Conservation (phyloP, 1,140 invertebrate species). For the Drosophila ohnishii region DNA sequence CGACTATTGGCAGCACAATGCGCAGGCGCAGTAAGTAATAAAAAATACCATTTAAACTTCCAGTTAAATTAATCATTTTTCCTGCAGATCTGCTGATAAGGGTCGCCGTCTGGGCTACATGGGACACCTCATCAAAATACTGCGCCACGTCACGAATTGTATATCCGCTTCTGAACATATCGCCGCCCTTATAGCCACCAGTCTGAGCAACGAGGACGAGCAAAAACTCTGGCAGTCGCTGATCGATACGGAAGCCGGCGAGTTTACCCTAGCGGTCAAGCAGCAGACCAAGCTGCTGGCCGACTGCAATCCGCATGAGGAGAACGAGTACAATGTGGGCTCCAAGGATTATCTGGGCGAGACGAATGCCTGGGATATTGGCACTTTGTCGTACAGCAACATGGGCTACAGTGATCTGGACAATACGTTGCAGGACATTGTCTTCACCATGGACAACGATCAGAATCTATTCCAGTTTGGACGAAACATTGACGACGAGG, state of each 20-base stretch:
- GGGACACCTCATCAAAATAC: slow-evolving; percentile 90
- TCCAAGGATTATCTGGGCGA: slow-evolving; percentile 65
- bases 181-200: slow-evolving; percentile 74
- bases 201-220: slow-evolving; percentile 63
- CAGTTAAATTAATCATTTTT: slow-evolving; percentile 39
- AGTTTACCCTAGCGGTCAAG: slow-evolving; percentile 66
- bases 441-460: slow-evolving; percentile 72
- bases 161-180: slow-evolving; percentile 82
- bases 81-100: slow-evolving; percentile 68
- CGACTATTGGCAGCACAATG: slow-evolving; percentile 87
- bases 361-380: slow-evolving; percentile 56
- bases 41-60: neutral
- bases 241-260: slow-evolving; percentile 71
- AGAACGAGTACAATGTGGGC: slow-evolving; percentile 58
- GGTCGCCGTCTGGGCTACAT: slow-evolving; percentile 88
- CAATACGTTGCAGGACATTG: slow-evolving; percentile 66
- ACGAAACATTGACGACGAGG: slow-evolving; percentile 72
- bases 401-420: slow-evolving; percentile 63
- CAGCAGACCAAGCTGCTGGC: slow-evolving; percentile 73
- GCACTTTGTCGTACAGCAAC: slow-evolving; percentile 50
- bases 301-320: slow-evolving; percentile 76
- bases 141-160: slow-evolving; percentile 72
- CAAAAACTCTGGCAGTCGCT: slow-evolving; percentile 69
- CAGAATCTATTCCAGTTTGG: slow-evolving; percentile 71
- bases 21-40: slow-evolving; percentile 84